These are phyloP conservation scores for Lasioglossum leucozonium DNA, from an alignment of 2,888 invertebrate species.

Conservation along the genomic window DNA sequence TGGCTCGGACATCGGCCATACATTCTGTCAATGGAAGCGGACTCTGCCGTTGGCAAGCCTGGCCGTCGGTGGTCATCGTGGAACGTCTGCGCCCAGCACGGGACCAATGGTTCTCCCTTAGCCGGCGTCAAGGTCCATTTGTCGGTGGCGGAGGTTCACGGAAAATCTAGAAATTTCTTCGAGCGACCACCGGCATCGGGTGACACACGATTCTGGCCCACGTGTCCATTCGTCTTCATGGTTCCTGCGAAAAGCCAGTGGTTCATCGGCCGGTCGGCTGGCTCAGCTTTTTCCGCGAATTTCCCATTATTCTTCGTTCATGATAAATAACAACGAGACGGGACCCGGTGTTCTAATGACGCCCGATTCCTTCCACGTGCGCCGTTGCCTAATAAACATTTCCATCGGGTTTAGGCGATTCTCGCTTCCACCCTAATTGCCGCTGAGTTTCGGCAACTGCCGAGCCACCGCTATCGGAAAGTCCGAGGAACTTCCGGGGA, in stretches of 20 bases:
- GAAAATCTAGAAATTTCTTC: conserved; percentile 31
- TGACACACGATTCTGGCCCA: conserved; percentile 21
- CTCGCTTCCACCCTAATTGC: conserved; percentile 24
- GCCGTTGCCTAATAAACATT: conserved; percentile 37
- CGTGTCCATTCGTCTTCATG: conserved; percentile 60
- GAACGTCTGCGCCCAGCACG: neutral
- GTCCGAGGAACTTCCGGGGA: conserved; percentile 13
- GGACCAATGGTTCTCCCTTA: conserved; percentile 12
- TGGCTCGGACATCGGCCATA: neutral
- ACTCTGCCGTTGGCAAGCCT: neutral
- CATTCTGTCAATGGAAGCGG: neutral
- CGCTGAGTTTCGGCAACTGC: neutral
- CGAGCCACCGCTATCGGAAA: conserved; percentile 22
- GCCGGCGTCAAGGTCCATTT: conserved; percentile 31
- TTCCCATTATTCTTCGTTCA: conserved; percentile 54
- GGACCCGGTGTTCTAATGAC: conserved; percentile 15
- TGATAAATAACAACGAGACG: conserved; percentile 43
- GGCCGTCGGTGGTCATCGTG: neutral
- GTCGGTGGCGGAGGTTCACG: conserved; percentile 11
- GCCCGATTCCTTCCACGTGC: conserved; percentile 13
- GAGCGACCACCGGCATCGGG: neutral
- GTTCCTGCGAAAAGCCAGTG: conserved; percentile 45
- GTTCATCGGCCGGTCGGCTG: conserved; percentile 32
- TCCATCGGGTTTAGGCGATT: conserved; percentile 12
- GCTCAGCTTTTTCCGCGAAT: conserved; percentile 14